Evolutionary conservation across 2,113 vertebrate genomes (phyloP).

Genomic region (Spilogale gracilis): DNA sequence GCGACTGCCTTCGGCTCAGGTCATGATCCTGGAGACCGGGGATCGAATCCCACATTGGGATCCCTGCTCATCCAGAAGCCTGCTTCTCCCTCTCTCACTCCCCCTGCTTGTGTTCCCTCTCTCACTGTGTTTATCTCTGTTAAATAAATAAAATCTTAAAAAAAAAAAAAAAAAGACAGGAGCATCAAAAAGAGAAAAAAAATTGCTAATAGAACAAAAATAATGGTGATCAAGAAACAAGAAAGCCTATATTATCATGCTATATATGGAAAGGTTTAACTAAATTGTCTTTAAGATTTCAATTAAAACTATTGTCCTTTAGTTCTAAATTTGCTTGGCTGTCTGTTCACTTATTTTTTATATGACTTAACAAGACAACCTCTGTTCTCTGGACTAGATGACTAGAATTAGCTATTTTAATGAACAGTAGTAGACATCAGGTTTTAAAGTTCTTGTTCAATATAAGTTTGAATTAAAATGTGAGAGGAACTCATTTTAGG

Average conservation of each 20-base stretch:
- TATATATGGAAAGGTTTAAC: neutral
- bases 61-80: too few relatives aligned
- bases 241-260: neutral
- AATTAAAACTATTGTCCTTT: neutral
- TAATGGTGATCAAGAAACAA: neutral
- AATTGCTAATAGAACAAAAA: neutral
- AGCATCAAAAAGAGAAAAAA: neutral
- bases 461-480: neutral
- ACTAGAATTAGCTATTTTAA: neutral
- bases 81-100: too few relatives aligned
- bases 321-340: neutral
- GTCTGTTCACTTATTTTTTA: neutral
- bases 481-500: neutral
- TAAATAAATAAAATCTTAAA: too few relatives aligned
- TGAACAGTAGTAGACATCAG: neutral
- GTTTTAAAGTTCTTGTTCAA: neutral
- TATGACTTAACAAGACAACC: neutral
- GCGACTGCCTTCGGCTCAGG: too few relatives aligned
- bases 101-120: too few relatives aligned
- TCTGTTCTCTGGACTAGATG: neutral
- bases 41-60: too few relatives aligned
- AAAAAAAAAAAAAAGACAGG: neutral
- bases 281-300: neutral
- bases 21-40: too few relatives aligned
- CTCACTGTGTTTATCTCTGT: too few relatives aligned